phyloP scores from a whole-genome alignment of 2,113 vertebrate genomes.

The Amphilophus citrinellus region DNA sequence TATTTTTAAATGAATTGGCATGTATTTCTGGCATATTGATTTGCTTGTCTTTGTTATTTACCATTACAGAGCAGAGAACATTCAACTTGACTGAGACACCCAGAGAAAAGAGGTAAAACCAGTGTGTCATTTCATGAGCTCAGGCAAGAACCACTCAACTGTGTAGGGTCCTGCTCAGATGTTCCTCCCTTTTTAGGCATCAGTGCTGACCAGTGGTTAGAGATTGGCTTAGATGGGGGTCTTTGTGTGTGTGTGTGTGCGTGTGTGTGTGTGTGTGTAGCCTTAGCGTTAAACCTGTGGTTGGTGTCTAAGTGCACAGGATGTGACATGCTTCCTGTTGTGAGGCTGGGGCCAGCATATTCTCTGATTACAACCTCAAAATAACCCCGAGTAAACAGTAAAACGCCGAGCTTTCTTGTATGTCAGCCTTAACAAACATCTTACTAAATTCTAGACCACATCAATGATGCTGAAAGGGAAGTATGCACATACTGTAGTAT shows the following conservation, averaged over 20 bases:
- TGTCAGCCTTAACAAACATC: constrained; percentile 39
- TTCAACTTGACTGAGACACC: constrained; percentile 83
- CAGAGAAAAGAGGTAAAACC: constrained; percentile 87
- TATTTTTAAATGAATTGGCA: background rate
- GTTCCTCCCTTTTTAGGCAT: constrained; percentile 42
- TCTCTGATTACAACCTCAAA: constrained; percentile 70
- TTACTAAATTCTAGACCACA: constrained; percentile 22
- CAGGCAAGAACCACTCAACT: constrained; percentile 11
- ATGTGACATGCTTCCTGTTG: constrained; percentile 74
- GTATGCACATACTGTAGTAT: constrained; percentile 15
- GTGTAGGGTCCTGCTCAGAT: constrained; percentile 25
- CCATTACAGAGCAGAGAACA: constrained; percentile 85
- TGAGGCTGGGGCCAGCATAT: constrained; percentile 41
- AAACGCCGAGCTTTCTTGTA: constrained; percentile 35
- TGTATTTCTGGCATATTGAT: constrained; percentile 17
- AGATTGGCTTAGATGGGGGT: constrained; percentile 28
- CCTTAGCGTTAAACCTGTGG: constrained; percentile 57
- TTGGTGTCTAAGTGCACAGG: constrained; percentile 65
- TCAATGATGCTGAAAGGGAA: constrained; percentile 3
- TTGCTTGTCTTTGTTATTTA: constrained; percentile 39
- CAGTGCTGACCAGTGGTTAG: constrained; percentile 28
- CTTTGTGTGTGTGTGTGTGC: constrained; percentile 13
- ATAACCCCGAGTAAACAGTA: constrained; percentile 62
- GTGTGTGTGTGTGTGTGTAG: constrained; percentile 23
- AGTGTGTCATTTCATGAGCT: constrained; percentile 28